Evolutionary conservation across 2,113 vertebrate genomes (phyloP).

Genomic region (Zapornia atra): DNA sequence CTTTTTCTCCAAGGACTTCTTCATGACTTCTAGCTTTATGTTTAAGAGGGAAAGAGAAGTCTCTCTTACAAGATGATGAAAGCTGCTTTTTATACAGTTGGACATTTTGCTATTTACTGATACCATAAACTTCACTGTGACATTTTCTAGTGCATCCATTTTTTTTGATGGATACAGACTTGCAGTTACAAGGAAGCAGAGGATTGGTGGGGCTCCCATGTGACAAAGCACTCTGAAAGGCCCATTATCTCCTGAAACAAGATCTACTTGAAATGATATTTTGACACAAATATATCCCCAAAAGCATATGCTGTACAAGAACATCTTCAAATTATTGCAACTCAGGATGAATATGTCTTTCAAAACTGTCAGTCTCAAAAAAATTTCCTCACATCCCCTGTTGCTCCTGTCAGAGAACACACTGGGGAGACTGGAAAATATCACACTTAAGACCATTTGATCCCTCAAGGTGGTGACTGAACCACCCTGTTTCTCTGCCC

Average conservation of each 20-base stretch:
- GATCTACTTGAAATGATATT: background rate
- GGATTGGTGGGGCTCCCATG: background rate
- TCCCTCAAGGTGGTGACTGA: background rate
- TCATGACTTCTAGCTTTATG: background rate
- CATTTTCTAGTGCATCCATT: background rate
- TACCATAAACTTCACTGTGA: background rate
- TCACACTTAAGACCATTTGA: background rate
- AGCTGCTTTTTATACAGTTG: background rate
- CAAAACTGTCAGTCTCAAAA: background rate
- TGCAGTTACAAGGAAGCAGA: background rate
- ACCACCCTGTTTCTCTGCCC: background rate
- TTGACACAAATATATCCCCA: background rate
- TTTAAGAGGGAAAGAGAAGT: background rate
- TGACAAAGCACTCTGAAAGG: background rate
- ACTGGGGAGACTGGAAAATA: background rate
- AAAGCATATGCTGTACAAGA: background rate
- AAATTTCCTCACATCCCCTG: background rate
- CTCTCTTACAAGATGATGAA: background rate
- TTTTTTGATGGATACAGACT: background rate
- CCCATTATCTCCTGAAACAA: background rate
- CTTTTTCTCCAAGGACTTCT: background rate
- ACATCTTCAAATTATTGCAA: background rate
- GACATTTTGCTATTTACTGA: background rate
- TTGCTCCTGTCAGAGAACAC: background rate
- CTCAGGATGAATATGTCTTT: background rate